phyloP scores from a whole-genome alignment of 1,140 invertebrate genomes.

The Leptoteleia sp. region DNA sequence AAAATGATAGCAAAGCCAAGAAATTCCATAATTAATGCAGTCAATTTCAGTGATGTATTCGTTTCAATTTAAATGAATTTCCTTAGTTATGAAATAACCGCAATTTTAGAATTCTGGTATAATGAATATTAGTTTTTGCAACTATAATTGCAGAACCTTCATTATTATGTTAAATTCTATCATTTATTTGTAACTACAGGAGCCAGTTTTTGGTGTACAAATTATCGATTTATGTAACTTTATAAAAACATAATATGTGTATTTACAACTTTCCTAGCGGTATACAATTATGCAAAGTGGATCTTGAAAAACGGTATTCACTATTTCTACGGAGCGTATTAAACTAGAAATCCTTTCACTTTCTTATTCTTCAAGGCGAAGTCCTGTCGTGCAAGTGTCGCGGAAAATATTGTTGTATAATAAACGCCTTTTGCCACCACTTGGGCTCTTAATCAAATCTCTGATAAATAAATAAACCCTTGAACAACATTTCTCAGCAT shows the following conservation, averaged over 20 bases:
- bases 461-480: background rate
- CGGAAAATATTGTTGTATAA: slow-evolving; percentile 51
- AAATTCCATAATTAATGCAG: no score
- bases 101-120: no score
- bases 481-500: no score
- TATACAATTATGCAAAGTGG: slow-evolving; percentile 58
- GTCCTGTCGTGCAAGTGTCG: slow-evolving; percentile 57
- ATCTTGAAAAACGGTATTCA: slow-evolving; percentile 60
- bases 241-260: slow-evolving; percentile 26
- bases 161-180: no score
- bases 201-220: background rate
- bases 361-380: slow-evolving; percentile 73
- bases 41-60: no score
- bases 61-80: no score
- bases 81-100: no score
- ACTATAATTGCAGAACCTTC: no score
- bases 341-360: slow-evolving; percentile 74
- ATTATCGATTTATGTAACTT: slow-evolving; percentile 26
- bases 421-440: slow-evolving; percentile 47
- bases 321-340: slow-evolving; percentile 57
- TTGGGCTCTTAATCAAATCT: slow-evolving; percentile 13
- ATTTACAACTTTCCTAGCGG: slow-evolving; percentile 41
- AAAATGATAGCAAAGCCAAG: no score
- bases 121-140: no score
- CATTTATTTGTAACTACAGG: no score